These are phyloP conservation scores for Callionymus lyra DNA, from an alignment of 2,113 vertebrate genomes.

Conservation along the genomic window DNA sequence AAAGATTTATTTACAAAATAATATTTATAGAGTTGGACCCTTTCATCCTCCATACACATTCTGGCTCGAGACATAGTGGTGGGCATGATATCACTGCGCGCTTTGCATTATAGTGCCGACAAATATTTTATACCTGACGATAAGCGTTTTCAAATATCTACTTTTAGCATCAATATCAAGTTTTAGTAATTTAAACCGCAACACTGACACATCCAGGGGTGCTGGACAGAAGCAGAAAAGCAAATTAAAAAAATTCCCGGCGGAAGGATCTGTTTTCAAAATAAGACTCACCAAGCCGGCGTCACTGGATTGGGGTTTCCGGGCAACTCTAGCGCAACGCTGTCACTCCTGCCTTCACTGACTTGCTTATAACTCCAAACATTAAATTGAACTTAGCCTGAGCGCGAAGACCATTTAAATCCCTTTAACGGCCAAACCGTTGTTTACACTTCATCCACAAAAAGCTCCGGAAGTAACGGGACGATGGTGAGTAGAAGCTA, in stretches of 20 bases:
- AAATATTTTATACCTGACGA: no score
- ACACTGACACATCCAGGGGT: no score
- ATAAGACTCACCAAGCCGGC: constrained; percentile 2
- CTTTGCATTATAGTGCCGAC: constrained; percentile 7
- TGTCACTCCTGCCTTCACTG: not conserved
- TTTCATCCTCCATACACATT: constrained; percentile 13
- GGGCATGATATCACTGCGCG: constrained; percentile 16
- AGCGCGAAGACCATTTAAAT: no score
- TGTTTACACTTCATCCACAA: constrained; percentile 9
- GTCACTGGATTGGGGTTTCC: constrained; percentile 28
- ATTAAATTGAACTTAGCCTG: no score
- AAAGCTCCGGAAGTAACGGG: constrained; percentile 26
- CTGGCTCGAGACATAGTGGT: not conserved
- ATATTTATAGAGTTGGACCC: constrained; percentile 1
- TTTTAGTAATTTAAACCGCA: no score
- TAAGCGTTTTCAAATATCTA: no score
- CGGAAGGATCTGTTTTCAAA: constrained; percentile 41
- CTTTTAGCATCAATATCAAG: no score
- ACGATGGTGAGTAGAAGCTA: constrained; percentile 55
- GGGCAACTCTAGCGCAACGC: constrained; percentile 26
- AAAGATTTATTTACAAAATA: not conserved
- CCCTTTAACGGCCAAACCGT: no score
- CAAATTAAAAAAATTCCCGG: constrained; percentile 2
- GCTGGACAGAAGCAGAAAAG: no score
- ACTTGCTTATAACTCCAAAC: not conserved